A percentile compares a stretch with the other conserved stretches of the same genome.
Conservation (phyloP, 2,888 invertebrate species). For the Carpatolechia fugitivella region DNA sequence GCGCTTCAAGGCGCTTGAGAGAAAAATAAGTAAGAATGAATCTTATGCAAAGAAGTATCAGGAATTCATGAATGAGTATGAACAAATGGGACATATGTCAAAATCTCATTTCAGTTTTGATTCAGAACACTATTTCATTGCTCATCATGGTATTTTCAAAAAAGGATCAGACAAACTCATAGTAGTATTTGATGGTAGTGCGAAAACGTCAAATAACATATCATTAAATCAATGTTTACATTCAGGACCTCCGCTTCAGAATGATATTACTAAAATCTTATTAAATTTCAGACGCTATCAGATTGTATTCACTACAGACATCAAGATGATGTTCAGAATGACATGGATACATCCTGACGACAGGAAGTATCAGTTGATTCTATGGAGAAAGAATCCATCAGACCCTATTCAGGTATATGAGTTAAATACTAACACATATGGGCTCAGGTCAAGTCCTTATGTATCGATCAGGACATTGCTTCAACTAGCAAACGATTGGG, state of each 20-base stretch:
- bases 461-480: not conserved
- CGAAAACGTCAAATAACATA: slow-evolving; percentile 10
- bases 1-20: slow-evolving; percentile 4
- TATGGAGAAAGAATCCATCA: slow-evolving; percentile 16
- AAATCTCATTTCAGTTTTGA: not conserved
- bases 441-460: slow-evolving; percentile 9
- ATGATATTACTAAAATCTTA: slow-evolving; percentile 13
- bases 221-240: slow-evolving; percentile 18
- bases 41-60: not conserved
- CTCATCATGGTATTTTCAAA: not conserved
- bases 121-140: not conserved
- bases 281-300: slow-evolving; percentile 12
- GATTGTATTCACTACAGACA: slow-evolving; percentile 18
- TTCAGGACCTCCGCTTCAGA: slow-evolving; percentile 13
- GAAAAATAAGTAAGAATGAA: not conserved
- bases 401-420: slow-evolving; percentile 6
- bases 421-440: slow-evolving; percentile 23
- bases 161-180: slow-evolving; percentile 4
- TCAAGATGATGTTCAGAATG: slow-evolving; percentile 20
- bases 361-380: slow-evolving; percentile 16
- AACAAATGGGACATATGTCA: not conserved
- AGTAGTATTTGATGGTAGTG: slow-evolving; percentile 18
- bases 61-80: not conserved
- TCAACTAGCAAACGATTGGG: not conserved
- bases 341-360: slow-evolving; percentile 16